Evolutionary conservation across 1,140 invertebrate genomes (phyloP).

Genomic region (Sminthurides bifidus): DNA sequence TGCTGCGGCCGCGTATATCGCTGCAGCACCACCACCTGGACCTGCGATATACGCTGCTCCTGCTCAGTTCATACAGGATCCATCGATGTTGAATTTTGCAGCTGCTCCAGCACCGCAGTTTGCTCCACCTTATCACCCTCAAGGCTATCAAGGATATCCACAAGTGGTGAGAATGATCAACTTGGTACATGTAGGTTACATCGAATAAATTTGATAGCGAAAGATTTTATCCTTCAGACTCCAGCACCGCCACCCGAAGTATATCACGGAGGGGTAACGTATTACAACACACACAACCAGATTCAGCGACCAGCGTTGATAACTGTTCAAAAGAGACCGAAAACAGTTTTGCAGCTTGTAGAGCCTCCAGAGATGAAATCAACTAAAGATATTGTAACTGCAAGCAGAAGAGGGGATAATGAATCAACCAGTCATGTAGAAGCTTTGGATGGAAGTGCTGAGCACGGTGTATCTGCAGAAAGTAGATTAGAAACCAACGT

Average conservation of each 20-base stretch:
- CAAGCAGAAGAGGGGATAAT: constrained; percentile 6
- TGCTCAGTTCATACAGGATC: constrained; percentile 32
- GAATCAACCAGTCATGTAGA: too few relatives aligned
- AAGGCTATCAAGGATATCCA: constrained; percentile 31
- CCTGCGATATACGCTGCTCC: constrained; percentile 38
- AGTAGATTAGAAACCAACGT: too few relatives aligned
- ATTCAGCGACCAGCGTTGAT: constrained; percentile 34
- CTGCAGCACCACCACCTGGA: constrained; percentile 35
- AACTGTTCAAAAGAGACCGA: constrained; percentile 40
- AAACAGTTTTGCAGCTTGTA: constrained; percentile 48
- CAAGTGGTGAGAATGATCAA: constrained; percentile 33
- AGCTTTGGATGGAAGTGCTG: too few relatives aligned
- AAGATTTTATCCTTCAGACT: constrained; percentile 20
- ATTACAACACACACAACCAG: constrained; percentile 43
- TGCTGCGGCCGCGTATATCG: constrained; percentile 34
- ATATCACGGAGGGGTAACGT: constrained; percentile 47
- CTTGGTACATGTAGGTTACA: constrained; percentile 1
- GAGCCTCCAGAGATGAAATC: constrained; percentile 42
- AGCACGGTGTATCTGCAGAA: too few relatives aligned
- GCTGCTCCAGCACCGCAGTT: constrained; percentile 40
- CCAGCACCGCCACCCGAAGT: constrained; percentile 43
- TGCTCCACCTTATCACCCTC: constrained; percentile 39
- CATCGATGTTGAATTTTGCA: constrained; percentile 34
- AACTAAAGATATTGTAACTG: not conserved
- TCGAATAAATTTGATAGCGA: not conserved